A percentile compares a stretch with the other conserved stretches of the same genome.
Conservation (phyloP, 2,797 vertebrate genomes). For the Parambassis ranga region DNA sequence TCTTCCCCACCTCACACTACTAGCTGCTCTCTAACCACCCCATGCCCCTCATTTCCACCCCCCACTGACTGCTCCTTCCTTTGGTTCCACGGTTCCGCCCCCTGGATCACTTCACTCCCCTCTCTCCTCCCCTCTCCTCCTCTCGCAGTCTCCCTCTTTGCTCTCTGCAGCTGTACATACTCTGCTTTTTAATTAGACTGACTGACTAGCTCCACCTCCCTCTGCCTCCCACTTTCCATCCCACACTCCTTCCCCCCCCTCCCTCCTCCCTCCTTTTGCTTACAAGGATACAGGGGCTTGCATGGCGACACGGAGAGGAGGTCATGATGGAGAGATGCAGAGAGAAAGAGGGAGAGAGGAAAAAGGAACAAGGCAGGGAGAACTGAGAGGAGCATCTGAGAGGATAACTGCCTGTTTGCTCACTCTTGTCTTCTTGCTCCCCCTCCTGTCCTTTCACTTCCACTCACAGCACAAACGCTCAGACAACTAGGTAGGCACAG, state of each 20-base stretch:
- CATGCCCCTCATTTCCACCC: conserved; percentile 33
- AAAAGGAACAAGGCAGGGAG: conserved; percentile 48
- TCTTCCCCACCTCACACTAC: conserved; percentile 47
- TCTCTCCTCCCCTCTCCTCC: conserved; percentile 51
- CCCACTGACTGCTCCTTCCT: conserved; percentile 31
- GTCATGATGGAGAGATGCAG: conserved; percentile 69
- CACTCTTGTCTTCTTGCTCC: conserved; percentile 74
- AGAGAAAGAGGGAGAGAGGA: conserved; percentile 46
- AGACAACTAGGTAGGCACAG: conserved; percentile 68
- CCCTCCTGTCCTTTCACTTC: conserved; percentile 73
- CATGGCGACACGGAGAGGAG: conserved; percentile 68
- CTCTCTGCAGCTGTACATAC: conserved; percentile 80
- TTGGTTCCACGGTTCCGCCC: conserved; percentile 56
- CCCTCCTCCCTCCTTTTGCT: conserved; percentile 42
- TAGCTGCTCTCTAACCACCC: conserved; percentile 10
- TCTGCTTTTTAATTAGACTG: conserved; percentile 83
- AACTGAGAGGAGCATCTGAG: conserved; percentile 68
- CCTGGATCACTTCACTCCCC: conserved; percentile 56
- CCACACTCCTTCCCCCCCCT: conserved; percentile 7
- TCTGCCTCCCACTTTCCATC: conserved; percentile 51
- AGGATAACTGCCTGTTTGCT: conserved; percentile 77
- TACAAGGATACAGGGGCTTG: conserved; percentile 69
- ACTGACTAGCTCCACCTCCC: conserved; percentile 70
- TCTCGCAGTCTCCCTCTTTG: conserved; percentile 38
- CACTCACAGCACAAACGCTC: conserved; percentile 65